These are phyloP conservation scores for Andinoacara biseriatus DNA, from an alignment of 2,113 vertebrate genomes.

Conservation along the genomic window DNA sequence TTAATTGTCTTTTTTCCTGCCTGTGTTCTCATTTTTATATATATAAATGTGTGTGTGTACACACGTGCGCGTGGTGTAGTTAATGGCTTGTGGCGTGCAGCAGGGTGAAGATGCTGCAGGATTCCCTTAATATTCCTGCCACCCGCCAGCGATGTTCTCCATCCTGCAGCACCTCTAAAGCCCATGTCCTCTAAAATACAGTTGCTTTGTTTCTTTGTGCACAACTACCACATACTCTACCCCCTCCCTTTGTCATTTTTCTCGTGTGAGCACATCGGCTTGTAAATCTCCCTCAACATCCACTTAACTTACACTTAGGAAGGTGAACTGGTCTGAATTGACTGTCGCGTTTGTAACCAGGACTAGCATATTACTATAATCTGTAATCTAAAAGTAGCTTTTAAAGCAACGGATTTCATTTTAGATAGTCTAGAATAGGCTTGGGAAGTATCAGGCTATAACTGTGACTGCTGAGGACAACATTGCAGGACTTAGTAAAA, in stretches of 20 bases:
- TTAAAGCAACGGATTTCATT: neutral
- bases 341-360: conserved; percentile 14
- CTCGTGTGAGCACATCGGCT: neutral
- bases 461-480: neutral
- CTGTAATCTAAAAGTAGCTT: conserved; percentile 18
- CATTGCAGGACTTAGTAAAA: neutral
- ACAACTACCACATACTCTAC: conserved; percentile 16
- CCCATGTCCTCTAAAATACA: conserved; percentile 24
- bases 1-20: conserved; percentile 52
- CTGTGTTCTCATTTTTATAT: neutral
- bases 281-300: conserved; percentile 28
- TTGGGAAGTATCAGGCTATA: neutral
- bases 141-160: conserved; percentile 60
- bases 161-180: conserved; percentile 55
- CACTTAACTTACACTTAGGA: conserved; percentile 10
- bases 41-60: conserved; percentile 3
- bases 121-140: conserved; percentile 71
- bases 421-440: neutral
- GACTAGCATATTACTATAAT: conserved; percentile 4
- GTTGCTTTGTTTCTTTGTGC: conserved; percentile 49
- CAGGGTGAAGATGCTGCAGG: conserved; percentile 55
- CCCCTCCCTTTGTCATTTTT: neutral
- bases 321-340: neutral
- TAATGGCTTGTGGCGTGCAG: conserved; percentile 62
- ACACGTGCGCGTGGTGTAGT: conserved; percentile 37